Percentiles rank a stretch among this genome's conserved stretches.
These are phyloP conservation scores for Antedon mediterranea DNA, from an alignment of 53 echinoderm and acorn worm genomes.

Conservation along the genomic window DNA sequence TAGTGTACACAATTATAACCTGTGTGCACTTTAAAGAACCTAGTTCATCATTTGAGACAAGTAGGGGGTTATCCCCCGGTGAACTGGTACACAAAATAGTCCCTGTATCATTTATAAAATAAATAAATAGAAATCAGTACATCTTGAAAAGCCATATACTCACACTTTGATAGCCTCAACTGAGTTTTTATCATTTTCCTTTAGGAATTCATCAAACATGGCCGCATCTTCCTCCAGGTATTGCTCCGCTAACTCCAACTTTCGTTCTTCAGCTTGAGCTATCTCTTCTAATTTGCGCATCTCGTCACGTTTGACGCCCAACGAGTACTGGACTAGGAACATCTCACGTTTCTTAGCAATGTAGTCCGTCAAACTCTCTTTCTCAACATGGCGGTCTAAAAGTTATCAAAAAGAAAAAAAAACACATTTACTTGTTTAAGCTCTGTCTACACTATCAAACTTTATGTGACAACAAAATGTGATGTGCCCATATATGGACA, in stretches of 20 bases:
- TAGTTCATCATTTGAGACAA: no score
- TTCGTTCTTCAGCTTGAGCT: slow-evolving; percentile 92
- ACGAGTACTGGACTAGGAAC: slow-evolving; percentile 97
- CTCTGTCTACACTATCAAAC: no score
- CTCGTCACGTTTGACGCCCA: slow-evolving; percentile 95
- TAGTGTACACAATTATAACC: no score
- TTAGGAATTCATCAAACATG: slow-evolving; percentile 99
- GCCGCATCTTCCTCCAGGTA: slow-evolving; percentile 98
- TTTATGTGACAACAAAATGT: no score
- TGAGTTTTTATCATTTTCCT: slow-evolving; percentile 99
- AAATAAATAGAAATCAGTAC: no score
- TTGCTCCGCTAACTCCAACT: slow-evolving; percentile 90
- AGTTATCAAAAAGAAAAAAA: background rate
- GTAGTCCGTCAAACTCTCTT: slow-evolving; percentile 96
- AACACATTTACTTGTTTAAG: no score
- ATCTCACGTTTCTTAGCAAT: slow-evolving; percentile 98
- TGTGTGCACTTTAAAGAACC: no score
- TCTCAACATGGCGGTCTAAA: slow-evolving; percentile 88
- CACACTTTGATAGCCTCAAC: slow-evolving; percentile 98
- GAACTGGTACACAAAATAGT: no score
- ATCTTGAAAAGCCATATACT: background rate
- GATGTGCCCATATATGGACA: no score
- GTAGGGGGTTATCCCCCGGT: no score
- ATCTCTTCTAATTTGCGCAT: slow-evolving; percentile 98
- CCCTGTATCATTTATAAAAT: no score